Percentiles rank a stretch among this genome's conserved stretches.
Evolutionary conservation across 1,140 invertebrate genomes (phyloP).

Genomic region (Gonatopus flavifemur): DNA sequence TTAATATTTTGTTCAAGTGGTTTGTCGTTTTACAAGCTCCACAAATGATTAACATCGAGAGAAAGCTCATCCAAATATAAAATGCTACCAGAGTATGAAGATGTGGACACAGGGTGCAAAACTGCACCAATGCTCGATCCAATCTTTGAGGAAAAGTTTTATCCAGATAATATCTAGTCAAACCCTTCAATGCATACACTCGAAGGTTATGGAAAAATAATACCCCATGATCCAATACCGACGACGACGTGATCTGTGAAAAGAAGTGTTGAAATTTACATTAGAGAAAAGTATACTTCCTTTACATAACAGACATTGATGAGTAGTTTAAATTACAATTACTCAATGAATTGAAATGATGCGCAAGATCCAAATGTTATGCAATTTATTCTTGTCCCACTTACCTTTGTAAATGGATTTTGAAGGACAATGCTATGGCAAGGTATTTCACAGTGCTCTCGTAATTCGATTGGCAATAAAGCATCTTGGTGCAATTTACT

Average conservation of each 20-base stretch:
- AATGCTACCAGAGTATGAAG: slow-evolving; percentile 63
- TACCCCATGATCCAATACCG: slow-evolving; percentile 37
- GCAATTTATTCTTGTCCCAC: too few relatives aligned
- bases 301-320: too few relatives aligned
- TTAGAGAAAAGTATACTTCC: too few relatives aligned
- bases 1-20: too few relatives aligned
- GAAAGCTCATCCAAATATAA: slow-evolving; percentile 28
- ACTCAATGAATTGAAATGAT: too few relatives aligned
- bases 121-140: slow-evolving; percentile 61
- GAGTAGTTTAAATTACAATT: slow-evolving; percentile 1
- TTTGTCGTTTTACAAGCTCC: slow-evolving; percentile 17
- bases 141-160: slow-evolving; percentile 62
- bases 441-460: slow-evolving; percentile 64
- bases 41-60: slow-evolving; percentile 8
- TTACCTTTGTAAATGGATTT: slow-evolving; percentile 65
- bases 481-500: slow-evolving; percentile 56
- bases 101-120: slow-evolving; percentile 62
- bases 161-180: slow-evolving; percentile 60
- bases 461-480: slow-evolving; percentile 48
- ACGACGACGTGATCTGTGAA: slow-evolving; percentile 34
- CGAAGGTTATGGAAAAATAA: slow-evolving; percentile 48
- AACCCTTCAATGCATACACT: slow-evolving; percentile 61
- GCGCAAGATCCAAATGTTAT: too few relatives aligned
- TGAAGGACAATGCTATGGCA: slow-evolving; percentile 70
- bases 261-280: background rate